Evolutionary conservation across 2,888 invertebrate genomes (phyloP).

Genomic region (Eucriotettix oculatus): DNA sequence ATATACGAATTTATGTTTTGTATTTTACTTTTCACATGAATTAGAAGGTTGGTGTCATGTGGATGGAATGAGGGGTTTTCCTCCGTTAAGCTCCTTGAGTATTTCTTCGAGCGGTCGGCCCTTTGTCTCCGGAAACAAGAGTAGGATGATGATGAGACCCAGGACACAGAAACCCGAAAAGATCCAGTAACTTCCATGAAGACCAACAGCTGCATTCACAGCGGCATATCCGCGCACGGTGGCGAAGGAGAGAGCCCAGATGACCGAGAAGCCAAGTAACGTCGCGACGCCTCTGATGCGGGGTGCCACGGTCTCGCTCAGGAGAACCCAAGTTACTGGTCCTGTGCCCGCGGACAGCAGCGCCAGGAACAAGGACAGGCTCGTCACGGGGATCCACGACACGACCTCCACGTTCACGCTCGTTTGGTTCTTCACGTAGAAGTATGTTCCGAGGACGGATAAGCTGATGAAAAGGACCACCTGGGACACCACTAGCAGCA

Average conservation of each 20-base stretch:
- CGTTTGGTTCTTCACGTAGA: slow-evolving; percentile 18
- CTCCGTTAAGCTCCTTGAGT: slow-evolving; percentile 17
- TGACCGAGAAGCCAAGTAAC: slow-evolving; percentile 23
- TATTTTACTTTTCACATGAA: too few relatives aligned
- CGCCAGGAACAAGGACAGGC: neutral
- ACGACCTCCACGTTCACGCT: neutral
- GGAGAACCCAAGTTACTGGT: neutral
- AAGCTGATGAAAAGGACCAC: slow-evolving; percentile 22
- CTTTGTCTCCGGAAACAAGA: slow-evolving; percentile 29
- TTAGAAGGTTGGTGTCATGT: too few relatives aligned
- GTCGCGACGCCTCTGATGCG: slow-evolving; percentile 14
- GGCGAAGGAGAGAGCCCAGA: neutral
- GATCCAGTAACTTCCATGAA: slow-evolving; percentile 24
- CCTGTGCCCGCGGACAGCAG: neutral
- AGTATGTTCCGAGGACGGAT: slow-evolving; percentile 21
- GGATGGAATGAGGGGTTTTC: neutral
- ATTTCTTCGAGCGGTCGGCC: slow-evolving; percentile 27
- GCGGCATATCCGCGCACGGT: slow-evolving; percentile 24
- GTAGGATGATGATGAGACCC: slow-evolving; percentile 20
- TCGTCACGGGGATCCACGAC: neutral
- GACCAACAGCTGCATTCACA: slow-evolving; percentile 23
- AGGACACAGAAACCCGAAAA: slow-evolving; percentile 24
- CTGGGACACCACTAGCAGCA: neutral
- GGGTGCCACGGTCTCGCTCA: neutral
- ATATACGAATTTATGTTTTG: too few relatives aligned